Evolutionary conservation across 2,888 invertebrate species (phyloP).

Genomic region (Tinea semifulvella): DNA sequence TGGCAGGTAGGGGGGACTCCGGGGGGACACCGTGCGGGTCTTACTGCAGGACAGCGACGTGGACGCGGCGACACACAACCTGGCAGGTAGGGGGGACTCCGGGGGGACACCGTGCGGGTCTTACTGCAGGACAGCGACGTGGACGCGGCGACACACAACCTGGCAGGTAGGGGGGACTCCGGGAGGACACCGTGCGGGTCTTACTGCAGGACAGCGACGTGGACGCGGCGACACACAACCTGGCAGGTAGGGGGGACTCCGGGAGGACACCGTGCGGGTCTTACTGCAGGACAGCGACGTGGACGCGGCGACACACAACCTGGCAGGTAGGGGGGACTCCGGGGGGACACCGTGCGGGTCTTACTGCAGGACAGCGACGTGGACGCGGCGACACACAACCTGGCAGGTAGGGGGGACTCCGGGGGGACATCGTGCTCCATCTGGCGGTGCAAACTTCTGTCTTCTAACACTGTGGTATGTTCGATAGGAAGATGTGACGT

Average conservation of each 20-base stretch:
- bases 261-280: slow-evolving; percentile 76
- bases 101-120: slow-evolving; percentile 73
- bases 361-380: slow-evolving; percentile 81
- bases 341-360: slow-evolving; percentile 75
- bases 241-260: slow-evolving; percentile 79
- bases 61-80: slow-evolving; percentile 83
- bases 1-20: slow-evolving; percentile 81
- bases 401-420: slow-evolving; percentile 82
- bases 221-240: slow-evolving; percentile 83
- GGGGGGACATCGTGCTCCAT: slow-evolving; percentile 74
- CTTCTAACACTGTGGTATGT: too few relatives aligned
- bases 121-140: slow-evolving; percentile 81
- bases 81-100: slow-evolving; percentile 81
- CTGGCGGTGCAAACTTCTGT: too few relatives aligned
- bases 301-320: slow-evolving; percentile 83
- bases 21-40: slow-evolving; percentile 73
- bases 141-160: slow-evolving; percentile 83
- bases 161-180: slow-evolving; percentile 81
- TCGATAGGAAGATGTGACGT: too few relatives aligned
- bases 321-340: slow-evolving; percentile 79
- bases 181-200: slow-evolving; percentile 73
- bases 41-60: slow-evolving; percentile 81
- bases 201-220: slow-evolving; percentile 83
- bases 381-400: slow-evolving; percentile 83
- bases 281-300: slow-evolving; percentile 80